These are phyloP conservation scores for Corythoichthys intestinalis DNA, from an alignment of 2,113 vertebrate genomes.

Conservation along the genomic window DNA sequence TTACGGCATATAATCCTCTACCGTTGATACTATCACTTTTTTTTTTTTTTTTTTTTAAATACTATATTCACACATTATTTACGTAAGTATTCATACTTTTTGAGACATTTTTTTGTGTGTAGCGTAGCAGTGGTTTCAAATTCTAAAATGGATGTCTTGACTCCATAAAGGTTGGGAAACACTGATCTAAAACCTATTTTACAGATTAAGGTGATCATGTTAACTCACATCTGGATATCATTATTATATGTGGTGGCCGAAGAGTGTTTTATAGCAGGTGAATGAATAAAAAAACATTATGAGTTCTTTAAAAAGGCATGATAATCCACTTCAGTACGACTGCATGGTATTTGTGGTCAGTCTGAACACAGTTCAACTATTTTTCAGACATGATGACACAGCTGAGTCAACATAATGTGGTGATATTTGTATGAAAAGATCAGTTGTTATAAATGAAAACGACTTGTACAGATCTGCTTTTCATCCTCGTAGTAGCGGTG, in stretches of 20 bases:
- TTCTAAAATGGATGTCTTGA: not conserved
- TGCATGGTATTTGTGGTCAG: not conserved
- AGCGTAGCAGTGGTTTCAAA: not conserved
- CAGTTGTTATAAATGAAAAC: conserved; percentile 31
- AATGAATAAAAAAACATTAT: not conserved
- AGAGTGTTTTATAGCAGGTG: not conserved
- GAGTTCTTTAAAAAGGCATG: not conserved
- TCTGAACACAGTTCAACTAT: conserved; percentile 16
- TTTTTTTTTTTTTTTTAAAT: too few relatives aligned
- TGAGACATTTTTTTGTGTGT: too few relatives aligned
- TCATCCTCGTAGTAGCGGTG: conserved; percentile 29
- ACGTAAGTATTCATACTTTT: too few relatives aligned
- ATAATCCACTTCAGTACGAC: not conserved
- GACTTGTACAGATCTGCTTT: conserved; percentile 6
- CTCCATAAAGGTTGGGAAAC: not conserved
- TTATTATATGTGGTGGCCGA: not conserved
- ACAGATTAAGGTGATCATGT: not conserved
- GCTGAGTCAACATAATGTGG: conserved; percentile 28
- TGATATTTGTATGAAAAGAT: not conserved
- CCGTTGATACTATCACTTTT: too few relatives aligned
- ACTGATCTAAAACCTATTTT: not conserved
- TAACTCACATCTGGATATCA: not conserved
- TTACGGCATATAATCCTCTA: too few relatives aligned
- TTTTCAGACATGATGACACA: conserved; percentile 22
- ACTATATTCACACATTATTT: too few relatives aligned